A percentile compares a stretch with the other conserved stretches of the same genome.
These are phyloP conservation scores for Himantopus leucocephalus DNA, from an alignment of 2,113 vertebrate genomes.

Conservation along the genomic window DNA sequence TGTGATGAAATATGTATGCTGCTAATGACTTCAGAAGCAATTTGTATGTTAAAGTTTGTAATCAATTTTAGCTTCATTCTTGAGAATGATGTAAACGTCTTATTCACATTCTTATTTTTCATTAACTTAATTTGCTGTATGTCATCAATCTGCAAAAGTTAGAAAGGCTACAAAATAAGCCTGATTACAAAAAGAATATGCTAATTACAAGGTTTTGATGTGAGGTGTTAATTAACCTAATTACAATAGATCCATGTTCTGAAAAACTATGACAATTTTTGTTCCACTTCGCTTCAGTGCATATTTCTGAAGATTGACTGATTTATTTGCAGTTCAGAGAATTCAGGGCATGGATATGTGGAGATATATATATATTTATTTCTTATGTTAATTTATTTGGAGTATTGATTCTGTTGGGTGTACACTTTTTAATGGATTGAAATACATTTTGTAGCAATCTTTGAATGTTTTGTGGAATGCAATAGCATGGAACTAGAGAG, in stretches of 20 bases:
- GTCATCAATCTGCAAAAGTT: background rate
- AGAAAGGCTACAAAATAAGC: background rate
- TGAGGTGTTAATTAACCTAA: constrained; percentile 42
- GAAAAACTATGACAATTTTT: background rate
- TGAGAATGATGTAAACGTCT: background rate
- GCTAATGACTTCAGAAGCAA: background rate
- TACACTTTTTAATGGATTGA: background rate
- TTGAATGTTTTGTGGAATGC: background rate
- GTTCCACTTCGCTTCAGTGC: background rate
- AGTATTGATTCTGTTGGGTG: background rate
- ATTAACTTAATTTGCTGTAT: background rate
- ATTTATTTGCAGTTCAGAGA: background rate
- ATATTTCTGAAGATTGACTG: background rate
- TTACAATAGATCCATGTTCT: background rate
- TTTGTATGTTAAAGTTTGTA: background rate
- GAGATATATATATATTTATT: background rate
- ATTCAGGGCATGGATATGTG: background rate
- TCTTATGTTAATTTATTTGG: background rate
- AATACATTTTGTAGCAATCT: background rate
- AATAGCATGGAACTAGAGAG: background rate
- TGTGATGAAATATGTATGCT: background rate
- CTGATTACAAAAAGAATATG: background rate
- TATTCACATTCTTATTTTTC: background rate
- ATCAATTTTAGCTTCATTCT: background rate
- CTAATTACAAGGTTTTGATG: constrained; percentile 44